Conservation (phyloP, 2,113 vertebrate species). For the Vimba vimba region DNA sequence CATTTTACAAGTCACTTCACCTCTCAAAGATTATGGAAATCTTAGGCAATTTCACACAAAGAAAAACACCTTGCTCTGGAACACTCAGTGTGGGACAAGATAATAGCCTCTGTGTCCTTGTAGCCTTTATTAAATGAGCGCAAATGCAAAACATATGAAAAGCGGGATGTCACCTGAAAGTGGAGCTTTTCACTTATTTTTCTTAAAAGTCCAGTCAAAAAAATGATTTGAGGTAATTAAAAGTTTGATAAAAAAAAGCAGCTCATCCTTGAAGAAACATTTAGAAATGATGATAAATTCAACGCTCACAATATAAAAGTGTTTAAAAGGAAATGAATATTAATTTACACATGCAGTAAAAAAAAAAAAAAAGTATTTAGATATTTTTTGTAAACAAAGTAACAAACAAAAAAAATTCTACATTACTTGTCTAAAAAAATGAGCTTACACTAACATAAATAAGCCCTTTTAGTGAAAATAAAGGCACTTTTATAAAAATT, state of each 20-base stretch:
- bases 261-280: slow-evolving; percentile 4
- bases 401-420: too few species aligned
- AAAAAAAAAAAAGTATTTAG: neutral
- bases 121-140: slow-evolving; percentile 50
- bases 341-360: neutral
- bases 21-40: slow-evolving; percentile 61
- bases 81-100: slow-evolving; percentile 52
- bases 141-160: slow-evolving; percentile 52
- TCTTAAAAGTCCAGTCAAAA: neutral
- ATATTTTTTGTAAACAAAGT: too few species aligned
- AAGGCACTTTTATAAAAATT: too few species aligned
- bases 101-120: slow-evolving; percentile 63
- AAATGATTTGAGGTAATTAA: slow-evolving; percentile 27
- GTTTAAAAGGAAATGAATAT: neutral
- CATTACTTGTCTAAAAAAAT: too few species aligned
- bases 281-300: neutral
- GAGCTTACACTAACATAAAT: too few species aligned
- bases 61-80: slow-evolving; percentile 56
- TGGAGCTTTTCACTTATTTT: slow-evolving; percentile 22
- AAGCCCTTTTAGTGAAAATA: too few species aligned
- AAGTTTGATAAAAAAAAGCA: slow-evolving; percentile 6
- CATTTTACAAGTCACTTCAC: slow-evolving; percentile 76
- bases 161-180: slow-evolving; percentile 21
- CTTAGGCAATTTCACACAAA: slow-evolving; percentile 57
- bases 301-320: neutral